A percentile compares a stretch with the other conserved stretches of the same genome.
phyloP scores from a whole-genome alignment of 2,888 invertebrate species.

The Cerastoderma edule region DNA sequence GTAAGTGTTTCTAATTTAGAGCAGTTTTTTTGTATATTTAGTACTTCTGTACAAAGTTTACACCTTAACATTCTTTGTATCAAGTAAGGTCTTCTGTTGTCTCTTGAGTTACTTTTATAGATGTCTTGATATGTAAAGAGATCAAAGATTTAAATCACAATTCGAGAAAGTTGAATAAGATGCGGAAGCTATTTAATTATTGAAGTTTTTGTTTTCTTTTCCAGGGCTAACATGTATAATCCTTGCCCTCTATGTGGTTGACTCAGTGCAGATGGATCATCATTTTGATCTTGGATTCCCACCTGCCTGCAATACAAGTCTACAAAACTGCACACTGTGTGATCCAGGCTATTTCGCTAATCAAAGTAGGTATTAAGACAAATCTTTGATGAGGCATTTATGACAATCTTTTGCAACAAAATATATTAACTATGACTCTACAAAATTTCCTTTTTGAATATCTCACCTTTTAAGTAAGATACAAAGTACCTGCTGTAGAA shows the following conservation, averaged over 20 bases:
- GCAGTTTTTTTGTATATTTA: too few species aligned
- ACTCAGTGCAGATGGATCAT: conserved; percentile 5
- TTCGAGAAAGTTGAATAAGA: neutral
- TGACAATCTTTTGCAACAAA: neutral
- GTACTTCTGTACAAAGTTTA: neutral
- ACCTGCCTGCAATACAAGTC: conserved; percentile 22
- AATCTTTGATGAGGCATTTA: neutral
- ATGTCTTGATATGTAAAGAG: neutral
- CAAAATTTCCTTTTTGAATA: neutral
- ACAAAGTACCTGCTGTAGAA: neutral
- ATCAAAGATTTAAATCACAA: neutral
- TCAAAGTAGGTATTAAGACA: conserved; percentile 37
- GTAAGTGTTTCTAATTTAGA: too few species aligned
- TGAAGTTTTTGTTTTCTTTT: conserved; percentile 2
- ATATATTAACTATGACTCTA: neutral
- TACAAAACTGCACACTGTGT: conserved; percentile 31
- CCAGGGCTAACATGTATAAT: conserved; percentile 16
- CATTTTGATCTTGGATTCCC: neutral
- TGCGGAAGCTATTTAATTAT: neutral
- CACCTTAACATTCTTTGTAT: neutral
- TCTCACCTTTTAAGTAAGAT: neutral
- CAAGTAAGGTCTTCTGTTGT: neutral
- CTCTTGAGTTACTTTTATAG: neutral
- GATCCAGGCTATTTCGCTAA: conserved; percentile 43
- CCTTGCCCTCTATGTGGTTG: conserved; percentile 13